Evolutionary conservation across 2,797 vertebrate genomes (phyloP).

Genomic region (Balearica regulorum): DNA sequence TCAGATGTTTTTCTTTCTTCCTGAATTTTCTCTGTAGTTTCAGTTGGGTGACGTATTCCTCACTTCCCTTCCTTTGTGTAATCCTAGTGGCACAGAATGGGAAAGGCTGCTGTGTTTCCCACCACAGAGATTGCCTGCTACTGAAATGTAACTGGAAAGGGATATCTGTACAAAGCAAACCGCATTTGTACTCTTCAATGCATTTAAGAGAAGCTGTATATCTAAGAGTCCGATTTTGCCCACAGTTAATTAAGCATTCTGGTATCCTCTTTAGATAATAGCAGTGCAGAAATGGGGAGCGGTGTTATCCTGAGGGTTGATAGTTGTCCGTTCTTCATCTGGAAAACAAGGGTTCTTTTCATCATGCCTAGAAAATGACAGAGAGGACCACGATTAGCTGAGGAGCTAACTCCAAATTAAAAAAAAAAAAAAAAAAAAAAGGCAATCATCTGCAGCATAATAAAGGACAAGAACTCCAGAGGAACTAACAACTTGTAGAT

Average conservation of each 20-base stretch:
- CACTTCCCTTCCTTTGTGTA: constrained; percentile 51
- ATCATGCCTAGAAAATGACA: background rate
- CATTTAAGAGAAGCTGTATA: background rate
- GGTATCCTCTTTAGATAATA: background rate
- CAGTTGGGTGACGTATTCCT: constrained; percentile 40
- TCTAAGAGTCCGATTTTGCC: background rate
- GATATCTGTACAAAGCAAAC: background rate
- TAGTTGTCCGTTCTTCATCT: background rate
- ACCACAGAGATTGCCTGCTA: background rate
- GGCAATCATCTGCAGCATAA: background rate
- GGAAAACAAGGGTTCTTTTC: background rate
- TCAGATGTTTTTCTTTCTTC: constrained; percentile 49
- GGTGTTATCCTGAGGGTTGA: background rate
- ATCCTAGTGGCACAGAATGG: constrained; percentile 27
- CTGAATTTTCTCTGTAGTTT: constrained; percentile 45
- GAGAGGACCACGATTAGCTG: background rate
- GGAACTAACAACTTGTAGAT: background rate
- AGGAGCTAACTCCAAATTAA: background rate
- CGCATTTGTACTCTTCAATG: background rate
- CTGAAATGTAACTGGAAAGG: background rate
- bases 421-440: background rate
- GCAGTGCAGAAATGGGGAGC: background rate
- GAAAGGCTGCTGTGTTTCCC: constrained; percentile 31
- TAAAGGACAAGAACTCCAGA: background rate
- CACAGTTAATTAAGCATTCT: background rate